These are phyloP conservation scores for Fragum sueziense DNA, from an alignment of 2,888 invertebrate species.

Conservation along the genomic window DNA sequence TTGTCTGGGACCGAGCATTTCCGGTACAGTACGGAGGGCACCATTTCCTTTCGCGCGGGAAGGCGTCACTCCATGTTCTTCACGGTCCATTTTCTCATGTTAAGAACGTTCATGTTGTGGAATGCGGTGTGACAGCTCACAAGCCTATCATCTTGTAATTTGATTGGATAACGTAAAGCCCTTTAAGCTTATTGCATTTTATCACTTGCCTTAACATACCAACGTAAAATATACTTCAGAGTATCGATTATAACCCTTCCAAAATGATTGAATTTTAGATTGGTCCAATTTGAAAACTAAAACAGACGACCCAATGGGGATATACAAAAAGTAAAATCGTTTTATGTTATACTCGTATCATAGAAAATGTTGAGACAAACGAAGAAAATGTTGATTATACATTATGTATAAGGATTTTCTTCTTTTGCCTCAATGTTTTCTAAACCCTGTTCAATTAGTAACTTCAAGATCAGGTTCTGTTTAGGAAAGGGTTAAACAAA, in stretches of 20 bases:
- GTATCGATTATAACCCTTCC: too few relatives aligned
- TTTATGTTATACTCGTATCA: neutral
- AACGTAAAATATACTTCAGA: too few relatives aligned
- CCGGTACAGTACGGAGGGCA: too few relatives aligned
- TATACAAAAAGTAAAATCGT: neutral
- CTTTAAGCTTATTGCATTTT: constrained; percentile 23
- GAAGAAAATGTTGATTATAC: too few relatives aligned
- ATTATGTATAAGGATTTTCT: neutral
- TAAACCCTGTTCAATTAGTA: neutral
- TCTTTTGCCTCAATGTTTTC: neutral
- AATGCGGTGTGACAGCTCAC: constrained; percentile 7
- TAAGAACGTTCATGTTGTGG: neutral
- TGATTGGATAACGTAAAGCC: neutral
- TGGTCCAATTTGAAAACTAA: neutral
- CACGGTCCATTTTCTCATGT: neutral
- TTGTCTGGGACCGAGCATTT: too few relatives aligned
- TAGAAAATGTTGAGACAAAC: neutral
- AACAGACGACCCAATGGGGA: neutral
- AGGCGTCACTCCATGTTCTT: too few relatives aligned
- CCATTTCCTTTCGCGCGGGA: too few relatives aligned
- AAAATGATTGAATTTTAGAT: neutral
- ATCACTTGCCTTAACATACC: constrained; percentile 16
- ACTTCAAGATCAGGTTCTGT: too few relatives aligned
- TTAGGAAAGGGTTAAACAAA: too few relatives aligned
- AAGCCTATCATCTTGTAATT: constrained; percentile 15